phyloP scores from a whole-genome alignment of 2,797 vertebrate genomes.

The Chanos chanos region DNA sequence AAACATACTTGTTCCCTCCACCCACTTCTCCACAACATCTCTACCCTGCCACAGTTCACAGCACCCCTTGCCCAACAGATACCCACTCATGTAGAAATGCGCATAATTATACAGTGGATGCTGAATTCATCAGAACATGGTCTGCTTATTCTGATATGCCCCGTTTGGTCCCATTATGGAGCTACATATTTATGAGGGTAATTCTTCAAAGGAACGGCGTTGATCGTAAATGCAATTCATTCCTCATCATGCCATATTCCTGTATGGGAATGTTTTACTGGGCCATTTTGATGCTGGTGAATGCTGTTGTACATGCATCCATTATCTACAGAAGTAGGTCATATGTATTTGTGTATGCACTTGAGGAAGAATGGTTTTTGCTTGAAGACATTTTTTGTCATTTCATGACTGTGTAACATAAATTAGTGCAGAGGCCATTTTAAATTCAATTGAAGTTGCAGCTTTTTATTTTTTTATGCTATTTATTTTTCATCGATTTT shows the following conservation, averaged over 20 bases:
- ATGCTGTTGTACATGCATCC: background rate
- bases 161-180: background rate
- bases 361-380: conserved; percentile 19
- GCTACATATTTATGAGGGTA: background rate
- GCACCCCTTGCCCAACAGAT: background rate
- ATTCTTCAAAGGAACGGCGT: background rate
- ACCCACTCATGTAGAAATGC: conserved; percentile 20
- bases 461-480: background rate
- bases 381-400: background rate
- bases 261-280: background rate
- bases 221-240: background rate
- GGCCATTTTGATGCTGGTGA: background rate
- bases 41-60: background rate
- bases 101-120: conserved; percentile 15
- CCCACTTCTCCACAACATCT: background rate
- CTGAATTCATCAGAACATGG: conserved; percentile 17
- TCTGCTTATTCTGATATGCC: background rate
- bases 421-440: background rate
- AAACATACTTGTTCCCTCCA: conserved; percentile 7
- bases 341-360: conserved; percentile 6
- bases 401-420: background rate
- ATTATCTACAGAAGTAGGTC: background rate
- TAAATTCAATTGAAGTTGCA: background rate
- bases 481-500: no score
- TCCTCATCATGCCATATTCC: background rate